Percentiles rank a stretch among this genome's conserved stretches.
Conservation (phyloP, 2,888 invertebrate species). For the Tubulanus polymorphus region DNA sequence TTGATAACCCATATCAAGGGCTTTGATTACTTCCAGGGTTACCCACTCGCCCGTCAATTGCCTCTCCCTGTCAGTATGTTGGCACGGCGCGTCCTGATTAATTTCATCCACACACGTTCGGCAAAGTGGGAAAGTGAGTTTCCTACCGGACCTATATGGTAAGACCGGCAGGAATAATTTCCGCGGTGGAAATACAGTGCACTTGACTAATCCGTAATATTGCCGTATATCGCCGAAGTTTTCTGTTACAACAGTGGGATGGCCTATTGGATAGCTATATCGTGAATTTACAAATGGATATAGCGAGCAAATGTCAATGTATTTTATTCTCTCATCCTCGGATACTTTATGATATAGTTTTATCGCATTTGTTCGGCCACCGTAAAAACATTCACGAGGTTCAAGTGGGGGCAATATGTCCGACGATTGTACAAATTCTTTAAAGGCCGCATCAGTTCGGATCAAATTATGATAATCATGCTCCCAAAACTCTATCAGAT, state of each 20-base stretch:
- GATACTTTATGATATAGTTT: slow-evolving; percentile 22
- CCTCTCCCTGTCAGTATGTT: slow-evolving; percentile 32
- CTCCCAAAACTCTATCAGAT: slow-evolving; percentile 25
- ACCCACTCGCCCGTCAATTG: slow-evolving; percentile 41
- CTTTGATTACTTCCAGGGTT: slow-evolving; percentile 40
- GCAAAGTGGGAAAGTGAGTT: slow-evolving; percentile 46
- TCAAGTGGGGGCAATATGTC: slow-evolving; percentile 22
- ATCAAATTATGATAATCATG: slow-evolving; percentile 21
- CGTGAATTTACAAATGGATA: slow-evolving; percentile 33
- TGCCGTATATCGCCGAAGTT: slow-evolving; percentile 1
- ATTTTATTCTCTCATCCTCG: slow-evolving; percentile 22
- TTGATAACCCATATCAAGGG: slow-evolving; percentile 36
- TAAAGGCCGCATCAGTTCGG: slow-evolving; percentile 14
- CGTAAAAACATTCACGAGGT: slow-evolving; percentile 31
- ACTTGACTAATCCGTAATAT: slow-evolving; percentile 32
- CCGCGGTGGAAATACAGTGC: slow-evolving; percentile 30
- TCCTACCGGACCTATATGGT: slow-evolving; percentile 30
- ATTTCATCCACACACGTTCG: slow-evolving; percentile 23
- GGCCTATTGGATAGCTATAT: slow-evolving; percentile 27
- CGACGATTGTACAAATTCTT: slow-evolving; percentile 12
- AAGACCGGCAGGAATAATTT: slow-evolving; percentile 38
- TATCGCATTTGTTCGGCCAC: slow-evolving; percentile 30
- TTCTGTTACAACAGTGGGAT: slow-evolving; percentile 22
- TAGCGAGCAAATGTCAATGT: slow-evolving; percentile 23
- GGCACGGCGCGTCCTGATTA: slow-evolving; percentile 27